A percentile compares a stretch with the other conserved stretches of the same genome.
Evolutionary conservation across 2,797 vertebrate species (phyloP).

Genomic region (Perdix hodgsoniae): DNA sequence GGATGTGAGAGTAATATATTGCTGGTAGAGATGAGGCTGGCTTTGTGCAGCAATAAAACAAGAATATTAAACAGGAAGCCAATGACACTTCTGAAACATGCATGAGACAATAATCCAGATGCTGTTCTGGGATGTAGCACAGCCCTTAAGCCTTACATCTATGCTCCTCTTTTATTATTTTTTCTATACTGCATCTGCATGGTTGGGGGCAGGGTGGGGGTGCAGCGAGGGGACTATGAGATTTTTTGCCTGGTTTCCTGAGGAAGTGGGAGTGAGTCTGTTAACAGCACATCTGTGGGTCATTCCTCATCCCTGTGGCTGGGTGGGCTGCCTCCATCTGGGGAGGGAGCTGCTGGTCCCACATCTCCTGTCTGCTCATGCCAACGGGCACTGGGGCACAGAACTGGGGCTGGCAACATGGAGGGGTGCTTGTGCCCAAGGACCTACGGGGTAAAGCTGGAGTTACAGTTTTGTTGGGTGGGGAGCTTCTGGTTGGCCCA

Average conservation of each 20-base stretch:
- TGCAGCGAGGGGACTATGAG: background rate
- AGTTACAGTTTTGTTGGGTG: background rate
- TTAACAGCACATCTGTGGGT: background rate
- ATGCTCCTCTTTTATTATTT: background rate
- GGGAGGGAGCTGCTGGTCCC: background rate
- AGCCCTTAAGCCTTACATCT: slow-evolving; percentile 14
- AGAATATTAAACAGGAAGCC: slow-evolving; percentile 70
- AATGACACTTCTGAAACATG: slow-evolving; percentile 60
- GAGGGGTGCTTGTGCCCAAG: background rate
- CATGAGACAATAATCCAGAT: slow-evolving; percentile 59
- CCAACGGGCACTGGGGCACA: accelerated
- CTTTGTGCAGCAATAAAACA: slow-evolving; percentile 60
- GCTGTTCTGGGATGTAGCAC: background rate
- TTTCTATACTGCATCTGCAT: background rate
- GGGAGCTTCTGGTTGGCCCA: background rate
- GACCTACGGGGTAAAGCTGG: accelerated
- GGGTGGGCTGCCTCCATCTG: background rate
- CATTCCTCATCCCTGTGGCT: background rate
- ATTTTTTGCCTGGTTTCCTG: slow-evolving; percentile 24
- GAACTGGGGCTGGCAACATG: accelerated
- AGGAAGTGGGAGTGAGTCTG: slow-evolving; percentile 27
- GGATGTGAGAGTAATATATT: slow-evolving; percentile 8
- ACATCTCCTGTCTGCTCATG: background rate
- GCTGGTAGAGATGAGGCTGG: background rate
- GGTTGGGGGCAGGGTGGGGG: accelerated